These are phyloP conservation scores for Bombus sylvicola DNA, from an alignment of 1,140 invertebrate species.

Conservation along the genomic window DNA sequence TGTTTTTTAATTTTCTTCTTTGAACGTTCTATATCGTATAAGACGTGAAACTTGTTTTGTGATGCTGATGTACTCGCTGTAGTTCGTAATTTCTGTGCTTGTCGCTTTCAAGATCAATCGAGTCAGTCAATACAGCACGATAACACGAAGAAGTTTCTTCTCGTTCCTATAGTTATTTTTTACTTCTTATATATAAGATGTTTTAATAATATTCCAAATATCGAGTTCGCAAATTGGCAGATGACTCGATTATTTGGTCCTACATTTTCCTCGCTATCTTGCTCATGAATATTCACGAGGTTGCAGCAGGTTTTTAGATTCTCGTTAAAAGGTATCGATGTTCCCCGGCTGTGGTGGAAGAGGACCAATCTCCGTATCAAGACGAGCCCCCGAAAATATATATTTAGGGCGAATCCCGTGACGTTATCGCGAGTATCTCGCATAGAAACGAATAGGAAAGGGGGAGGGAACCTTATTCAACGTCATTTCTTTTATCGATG, in stretches of 20 bases:
- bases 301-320: neutral
- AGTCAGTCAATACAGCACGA: no score
- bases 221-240: neutral
- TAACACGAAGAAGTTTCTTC: no score
- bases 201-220: neutral
- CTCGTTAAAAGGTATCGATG: constrained; percentile 39
- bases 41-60: no score
- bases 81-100: no score
- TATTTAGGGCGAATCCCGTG: constrained; percentile 37
- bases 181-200: neutral
- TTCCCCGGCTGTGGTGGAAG: neutral
- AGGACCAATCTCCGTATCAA: constrained; percentile 43
- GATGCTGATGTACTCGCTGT: no score
- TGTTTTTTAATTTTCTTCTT: neutral
- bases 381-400: constrained; percentile 41
- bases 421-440: constrained; percentile 57
- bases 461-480: constrained; percentile 54
- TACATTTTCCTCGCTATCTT: neutral
- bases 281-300: constrained; percentile 16
- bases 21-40: neutral
- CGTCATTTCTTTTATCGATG: constrained; percentile 70
- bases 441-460: constrained; percentile 42
- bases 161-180: no score
- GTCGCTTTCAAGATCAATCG: no score
- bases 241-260: neutral